Evolutionary conservation across 2,797 vertebrate species (phyloP).

Genomic region (Rhynchonycteris naso): DNA sequence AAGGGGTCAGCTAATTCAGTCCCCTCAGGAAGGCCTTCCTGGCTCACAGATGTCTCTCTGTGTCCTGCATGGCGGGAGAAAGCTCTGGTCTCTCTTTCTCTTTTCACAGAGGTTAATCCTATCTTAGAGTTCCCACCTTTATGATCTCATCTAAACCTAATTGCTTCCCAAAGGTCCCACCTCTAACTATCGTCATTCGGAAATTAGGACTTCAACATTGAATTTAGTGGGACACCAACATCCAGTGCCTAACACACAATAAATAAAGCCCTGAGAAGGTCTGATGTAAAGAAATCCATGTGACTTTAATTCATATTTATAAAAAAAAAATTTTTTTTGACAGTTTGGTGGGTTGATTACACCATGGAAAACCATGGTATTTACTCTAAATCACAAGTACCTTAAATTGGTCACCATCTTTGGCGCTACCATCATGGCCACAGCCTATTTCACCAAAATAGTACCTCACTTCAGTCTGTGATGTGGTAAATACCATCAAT

Average conservation of each 20-base stretch:
- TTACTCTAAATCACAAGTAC: neutral
- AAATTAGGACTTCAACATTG: neutral
- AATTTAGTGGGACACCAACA: neutral
- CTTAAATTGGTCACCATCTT: neutral
- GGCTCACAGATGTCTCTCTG: neutral
- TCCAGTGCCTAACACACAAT: neutral
- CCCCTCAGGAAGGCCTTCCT: neutral
- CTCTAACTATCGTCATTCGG: neutral
- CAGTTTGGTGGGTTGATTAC: neutral
- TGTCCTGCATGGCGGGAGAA: neutral
- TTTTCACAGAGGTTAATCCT: neutral
- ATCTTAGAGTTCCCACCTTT: neutral
- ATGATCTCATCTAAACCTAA: neutral
- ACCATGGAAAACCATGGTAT: neutral
- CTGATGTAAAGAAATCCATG: neutral
- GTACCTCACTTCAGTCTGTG: neutral
- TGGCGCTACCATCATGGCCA: neutral
- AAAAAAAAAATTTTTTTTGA: neutral
- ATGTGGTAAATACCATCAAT: neutral
- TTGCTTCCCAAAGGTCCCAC: neutral
- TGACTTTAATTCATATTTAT: conserved; percentile 17
- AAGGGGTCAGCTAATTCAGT: neutral
- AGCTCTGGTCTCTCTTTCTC: neutral
- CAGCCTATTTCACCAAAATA: neutral
- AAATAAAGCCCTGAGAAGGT: neutral